phyloP scores from a whole-genome alignment of 1,140 invertebrate species.

The Pemphigus obesinymphae region DNA sequence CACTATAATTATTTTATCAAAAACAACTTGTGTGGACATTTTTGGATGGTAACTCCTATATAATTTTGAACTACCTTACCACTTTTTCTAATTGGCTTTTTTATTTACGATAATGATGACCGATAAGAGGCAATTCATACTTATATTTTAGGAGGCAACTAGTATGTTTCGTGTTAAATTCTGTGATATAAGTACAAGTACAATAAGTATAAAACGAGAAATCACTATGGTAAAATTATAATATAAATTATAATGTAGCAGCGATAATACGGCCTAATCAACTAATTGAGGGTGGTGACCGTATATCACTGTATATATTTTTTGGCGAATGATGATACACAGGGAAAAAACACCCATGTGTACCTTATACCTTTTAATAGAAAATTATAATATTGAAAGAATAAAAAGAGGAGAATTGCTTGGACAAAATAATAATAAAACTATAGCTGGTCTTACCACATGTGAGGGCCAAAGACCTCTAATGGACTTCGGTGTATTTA shows the following conservation, averaged over 20 bases:
- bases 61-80: too few species aligned
- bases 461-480: conserved; percentile 31
- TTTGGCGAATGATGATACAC: neutral
- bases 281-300: neutral
- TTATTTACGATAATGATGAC: too few species aligned
- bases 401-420: conserved; percentile 2
- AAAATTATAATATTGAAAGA: conserved; percentile 6
- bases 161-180: too few species aligned
- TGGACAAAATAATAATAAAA: conserved; percentile 11
- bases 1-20: too few species aligned
- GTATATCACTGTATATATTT: too few species aligned
- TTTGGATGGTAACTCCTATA: too few species aligned
- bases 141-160: too few species aligned
- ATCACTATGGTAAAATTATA: too few species aligned
- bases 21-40: too few species aligned
- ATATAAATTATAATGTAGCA: neutral
- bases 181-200: too few species aligned
- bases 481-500: conserved; percentile 13
- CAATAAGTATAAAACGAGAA: neutral
- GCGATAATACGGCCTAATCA: neutral
- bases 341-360: neutral
- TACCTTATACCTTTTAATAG: neutral
- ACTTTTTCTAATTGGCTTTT: too few species aligned
- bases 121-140: too few species aligned
- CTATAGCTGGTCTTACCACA: conserved; percentile 21